Base-by-base conservation (phyloP, 92 coral and sea anemone genomes). In the Phymanthus crucifer region DNA sequence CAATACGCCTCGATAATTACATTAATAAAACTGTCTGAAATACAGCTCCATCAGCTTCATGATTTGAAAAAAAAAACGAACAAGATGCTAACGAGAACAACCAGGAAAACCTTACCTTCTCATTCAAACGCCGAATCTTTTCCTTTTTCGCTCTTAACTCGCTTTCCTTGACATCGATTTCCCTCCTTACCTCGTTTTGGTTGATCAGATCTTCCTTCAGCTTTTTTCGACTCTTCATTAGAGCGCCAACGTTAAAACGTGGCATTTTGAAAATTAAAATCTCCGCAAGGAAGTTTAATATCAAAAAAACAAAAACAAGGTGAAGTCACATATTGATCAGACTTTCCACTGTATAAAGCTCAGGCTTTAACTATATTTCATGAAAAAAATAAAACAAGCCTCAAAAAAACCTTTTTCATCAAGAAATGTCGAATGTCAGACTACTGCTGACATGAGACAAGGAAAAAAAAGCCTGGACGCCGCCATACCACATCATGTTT, bases 221-320 rank as follows among this genome's bases (percentile, higher is more conserved):
- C 40, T 33, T 11, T 38, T 69, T 69, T 24, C 32, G 40, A 3
- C 13, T 33, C 73, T 69, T 69, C 73, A 69, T 69, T 3, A 21
- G 18, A 3, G 12, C 23, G 4, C 43, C 46, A 32, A 69, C 47
- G 46, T 69, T 13, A 69, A 69, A 69, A 34, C 73, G 73, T 38
- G 73, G 73, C 73, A 69, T 69, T 69, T 69, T 69, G 46, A 34
- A 69, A 69, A 21, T 69, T 11, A 69, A 69, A 69, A 34, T 69
- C 73, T 69, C 73, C 46, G 73, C 47, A 13, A 69, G 11, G 73
- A 69, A 69, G 4, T 0, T 11, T 4, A 69, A 69, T 11, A 69
- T 69, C 73, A 32, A 69, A 69, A 69, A 69, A 69, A 1, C 33
- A 61, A 61, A 69, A 69, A 69, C 24, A 69, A 69, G 73, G 73